A percentile compares a stretch with the other conserved stretches of the same genome.
These are phyloP conservation scores for Oegoconia quadripuncta DNA, from an alignment of 2,888 invertebrate genomes.

Conservation along the genomic window DNA sequence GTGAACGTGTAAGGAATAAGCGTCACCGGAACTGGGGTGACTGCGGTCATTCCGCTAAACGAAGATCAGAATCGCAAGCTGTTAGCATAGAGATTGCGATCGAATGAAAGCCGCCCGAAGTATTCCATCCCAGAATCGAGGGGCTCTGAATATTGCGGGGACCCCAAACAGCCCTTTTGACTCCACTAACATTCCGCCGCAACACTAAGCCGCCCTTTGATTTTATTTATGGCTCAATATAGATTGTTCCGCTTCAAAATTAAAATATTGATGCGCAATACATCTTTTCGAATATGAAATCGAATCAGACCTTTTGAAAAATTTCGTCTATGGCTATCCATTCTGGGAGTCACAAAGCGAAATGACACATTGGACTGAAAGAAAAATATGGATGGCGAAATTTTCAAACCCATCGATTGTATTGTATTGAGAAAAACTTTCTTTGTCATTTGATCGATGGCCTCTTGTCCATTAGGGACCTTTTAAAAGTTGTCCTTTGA, in stretches of 20 bases:
- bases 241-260: conserved; percentile 37
- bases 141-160: conserved; percentile 70
- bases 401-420: conserved; percentile 59
- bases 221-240: conserved; percentile 56
- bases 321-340: conserved; percentile 33
- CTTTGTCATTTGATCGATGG: conserved; percentile 76
- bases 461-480: conserved; percentile 71
- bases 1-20: conserved; percentile 76
- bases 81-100: conserved; percentile 79
- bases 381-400: conserved; percentile 48
- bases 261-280: too few relatives aligned
- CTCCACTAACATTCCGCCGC: conserved; percentile 60
- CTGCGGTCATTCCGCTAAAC: conserved; percentile 79
- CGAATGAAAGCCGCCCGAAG: conserved; percentile 73
- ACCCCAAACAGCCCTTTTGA: conserved; percentile 64
- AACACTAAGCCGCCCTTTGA: conserved; percentile 60
- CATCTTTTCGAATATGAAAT: too few relatives aligned
- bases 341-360: conserved; percentile 36
- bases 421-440: conserved; percentile 65
- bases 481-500: conserved; percentile 73
- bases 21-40: conserved; percentile 69
- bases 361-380: conserved; percentile 46
- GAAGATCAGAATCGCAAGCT: conserved; percentile 79
- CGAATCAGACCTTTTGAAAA: conserved; percentile 14
- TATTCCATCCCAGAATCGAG: conserved; percentile 73